Percentiles rank a stretch among this genome's conserved stretches.
Conservation (phyloP, 2,888 invertebrate genomes). For the Epiblema foenella region DNA sequence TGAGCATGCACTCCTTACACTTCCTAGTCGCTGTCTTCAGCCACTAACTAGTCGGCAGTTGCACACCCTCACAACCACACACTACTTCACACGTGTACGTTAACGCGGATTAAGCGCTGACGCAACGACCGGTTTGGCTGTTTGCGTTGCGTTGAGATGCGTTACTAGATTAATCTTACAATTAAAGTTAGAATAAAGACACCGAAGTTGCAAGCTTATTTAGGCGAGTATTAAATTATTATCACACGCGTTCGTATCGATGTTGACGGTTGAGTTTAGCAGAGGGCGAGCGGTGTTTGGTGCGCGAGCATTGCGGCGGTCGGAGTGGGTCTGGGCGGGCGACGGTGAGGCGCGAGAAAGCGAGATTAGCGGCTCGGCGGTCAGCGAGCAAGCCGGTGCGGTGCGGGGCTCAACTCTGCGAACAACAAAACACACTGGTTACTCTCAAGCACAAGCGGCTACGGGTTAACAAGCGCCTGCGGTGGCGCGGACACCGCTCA, state of each 20-base stretch:
- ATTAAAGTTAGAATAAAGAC: slow-evolving; percentile 81
- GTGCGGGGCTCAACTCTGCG: slow-evolving; percentile 85
- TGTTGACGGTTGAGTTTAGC: slow-evolving; percentile 82
- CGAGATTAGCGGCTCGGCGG: slow-evolving; percentile 84
- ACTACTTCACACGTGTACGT: slow-evolving; percentile 70
- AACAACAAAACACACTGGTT: slow-evolving; percentile 85
- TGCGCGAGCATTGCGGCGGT: slow-evolving; percentile 82
- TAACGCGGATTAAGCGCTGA: slow-evolving; percentile 58
- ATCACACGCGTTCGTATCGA: slow-evolving; percentile 84
- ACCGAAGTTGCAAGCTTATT: slow-evolving; percentile 84
- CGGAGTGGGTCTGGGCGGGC: slow-evolving; percentile 78
- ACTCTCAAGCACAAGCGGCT: slow-evolving; percentile 84
- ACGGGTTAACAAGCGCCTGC: slow-evolving; percentile 82
- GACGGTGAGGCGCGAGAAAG: slow-evolving; percentile 83
- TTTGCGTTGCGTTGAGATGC: slow-evolving; percentile 49
- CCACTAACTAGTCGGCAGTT: slow-evolving; percentile 59
- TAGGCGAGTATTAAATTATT: slow-evolving; percentile 82
- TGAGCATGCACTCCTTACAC: slow-evolving; percentile 73
- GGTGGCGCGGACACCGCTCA: slow-evolving; percentile 60
- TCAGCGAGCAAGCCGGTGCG: slow-evolving; percentile 84
- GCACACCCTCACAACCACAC: slow-evolving; percentile 72
- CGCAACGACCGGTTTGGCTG: slow-evolving; percentile 38
- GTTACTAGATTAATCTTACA: slow-evolving; percentile 79
- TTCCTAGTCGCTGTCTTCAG: slow-evolving; percentile 56
- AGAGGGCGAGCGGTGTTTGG: slow-evolving; percentile 83